phyloP scores from a whole-genome alignment of 2,797 vertebrate species.

The Phoeniculus purpureus region DNA sequence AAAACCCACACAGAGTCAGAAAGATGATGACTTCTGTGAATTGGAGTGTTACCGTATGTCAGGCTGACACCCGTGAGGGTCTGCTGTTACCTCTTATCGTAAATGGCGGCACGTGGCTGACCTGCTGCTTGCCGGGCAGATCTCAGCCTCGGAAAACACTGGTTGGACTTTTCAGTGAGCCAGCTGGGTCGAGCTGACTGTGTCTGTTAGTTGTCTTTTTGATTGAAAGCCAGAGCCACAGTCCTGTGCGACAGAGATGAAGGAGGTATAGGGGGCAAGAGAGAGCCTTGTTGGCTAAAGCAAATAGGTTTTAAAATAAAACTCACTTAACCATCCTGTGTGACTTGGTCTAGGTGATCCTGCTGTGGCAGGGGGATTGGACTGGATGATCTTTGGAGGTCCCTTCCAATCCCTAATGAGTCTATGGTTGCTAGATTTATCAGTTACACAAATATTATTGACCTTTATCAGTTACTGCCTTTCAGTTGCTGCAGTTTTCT shows the following conservation, averaged over 20 bases:
- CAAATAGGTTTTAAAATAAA: background rate
- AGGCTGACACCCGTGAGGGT: background rate
- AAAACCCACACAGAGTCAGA: background rate
- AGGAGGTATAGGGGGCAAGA: background rate
- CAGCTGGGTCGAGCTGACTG: background rate
- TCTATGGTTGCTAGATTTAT: no score
- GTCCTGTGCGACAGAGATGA: background rate
- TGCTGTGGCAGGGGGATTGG: no score
- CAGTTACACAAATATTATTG: no score
- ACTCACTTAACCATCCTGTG: background rate
- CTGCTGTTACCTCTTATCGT: background rate
- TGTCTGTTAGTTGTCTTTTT: accelerated
- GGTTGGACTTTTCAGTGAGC: background rate
- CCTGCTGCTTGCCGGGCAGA: background rate
- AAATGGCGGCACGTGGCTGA: background rate
- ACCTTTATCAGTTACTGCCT: background rate
- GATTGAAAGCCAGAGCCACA: background rate
- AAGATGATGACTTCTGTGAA: background rate
- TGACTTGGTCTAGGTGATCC: no score
- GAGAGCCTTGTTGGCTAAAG: background rate
- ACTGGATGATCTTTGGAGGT: no score
- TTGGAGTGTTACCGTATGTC: background rate
- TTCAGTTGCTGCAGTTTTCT: background rate
- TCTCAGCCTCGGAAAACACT: background rate
- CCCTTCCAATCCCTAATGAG: no score